Percentiles rank a stretch among this genome's conserved stretches.
phyloP scores from a whole-genome alignment of 2,113 vertebrate species.

The Vireo altiloquus region DNA sequence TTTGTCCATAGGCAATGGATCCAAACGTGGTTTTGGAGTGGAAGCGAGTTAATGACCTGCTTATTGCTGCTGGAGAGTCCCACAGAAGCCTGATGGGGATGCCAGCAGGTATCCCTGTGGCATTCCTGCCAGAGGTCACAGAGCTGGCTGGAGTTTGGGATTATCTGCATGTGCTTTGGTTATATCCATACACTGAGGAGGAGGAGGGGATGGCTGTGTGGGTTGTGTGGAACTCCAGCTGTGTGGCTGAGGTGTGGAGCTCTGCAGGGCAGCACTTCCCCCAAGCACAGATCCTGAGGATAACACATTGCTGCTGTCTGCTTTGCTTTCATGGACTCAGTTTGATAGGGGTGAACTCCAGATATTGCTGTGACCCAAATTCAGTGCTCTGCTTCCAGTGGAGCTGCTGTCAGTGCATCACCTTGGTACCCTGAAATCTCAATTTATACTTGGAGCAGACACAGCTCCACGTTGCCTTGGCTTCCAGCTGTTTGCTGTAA shows the following conservation, averaged over 20 bases:
- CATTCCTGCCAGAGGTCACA: neutral
- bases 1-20: neutral
- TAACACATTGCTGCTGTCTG: neutral
- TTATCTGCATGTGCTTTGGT: neutral
- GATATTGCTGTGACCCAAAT: neutral
- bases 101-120: neutral
- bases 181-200: rapidly evolving
- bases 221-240: neutral
- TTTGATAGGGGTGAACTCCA: neutral
- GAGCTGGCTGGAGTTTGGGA: neutral
- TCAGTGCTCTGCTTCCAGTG: neutral
- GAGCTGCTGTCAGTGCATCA: neutral
- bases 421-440: neutral
- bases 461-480: neutral
- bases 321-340: rapidly evolving
- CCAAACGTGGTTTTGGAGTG: neutral
- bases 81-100: rapidly evolving
- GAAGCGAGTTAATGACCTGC: neutral
- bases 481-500: neutral
- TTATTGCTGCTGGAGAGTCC: neutral
- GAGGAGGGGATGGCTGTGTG: rapidly evolving
- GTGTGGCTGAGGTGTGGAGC: neutral
- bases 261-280: neutral
- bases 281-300: neutral
- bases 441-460: neutral